These are phyloP conservation scores for Scaptomyza pallida DNA, from an alignment of 1,140 invertebrate species.

Conservation along the genomic window DNA sequence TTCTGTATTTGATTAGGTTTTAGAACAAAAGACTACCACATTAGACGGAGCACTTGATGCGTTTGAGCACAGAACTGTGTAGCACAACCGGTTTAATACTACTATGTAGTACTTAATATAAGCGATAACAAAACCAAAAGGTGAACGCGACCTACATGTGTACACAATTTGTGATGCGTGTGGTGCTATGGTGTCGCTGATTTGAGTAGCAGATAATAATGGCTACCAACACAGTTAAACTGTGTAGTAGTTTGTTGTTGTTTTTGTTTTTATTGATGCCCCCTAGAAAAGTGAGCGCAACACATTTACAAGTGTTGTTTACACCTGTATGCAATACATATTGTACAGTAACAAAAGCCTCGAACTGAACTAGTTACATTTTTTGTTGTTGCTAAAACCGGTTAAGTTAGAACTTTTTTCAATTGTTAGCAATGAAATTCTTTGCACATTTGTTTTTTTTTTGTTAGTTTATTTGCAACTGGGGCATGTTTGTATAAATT, in stretches of 20 bases:
- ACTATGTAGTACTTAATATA: conserved; percentile 15
- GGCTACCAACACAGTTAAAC: conserved; percentile 18
- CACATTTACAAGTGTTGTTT: background rate
- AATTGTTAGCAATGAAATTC: background rate
- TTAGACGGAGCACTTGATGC: conserved; percentile 25
- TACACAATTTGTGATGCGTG: conserved; percentile 32
- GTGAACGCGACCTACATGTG: conserved; percentile 65
- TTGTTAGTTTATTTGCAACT: conserved; percentile 50
- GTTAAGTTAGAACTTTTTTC: background rate
- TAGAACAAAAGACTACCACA: conserved; percentile 36
- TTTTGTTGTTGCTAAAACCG: background rate
- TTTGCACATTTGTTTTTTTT: background rate
- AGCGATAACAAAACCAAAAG: conserved; percentile 64
- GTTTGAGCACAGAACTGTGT: conserved; percentile 51
- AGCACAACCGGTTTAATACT: conserved; percentile 75
- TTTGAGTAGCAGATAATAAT: conserved; percentile 62
- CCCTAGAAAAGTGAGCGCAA: background rate
- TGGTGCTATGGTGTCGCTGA: conserved; percentile 42
- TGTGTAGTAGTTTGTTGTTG: no score
- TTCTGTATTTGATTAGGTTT: background rate
- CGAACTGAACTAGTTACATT: background rate
- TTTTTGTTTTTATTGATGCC: conserved; percentile 10
- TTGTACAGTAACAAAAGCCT: background rate
- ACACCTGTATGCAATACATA: background rate
- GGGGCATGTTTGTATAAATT: conserved; percentile 49